Conservation (phyloP, 2,797 vertebrate species). For the Phaenicophaeus curvirostris region DNA sequence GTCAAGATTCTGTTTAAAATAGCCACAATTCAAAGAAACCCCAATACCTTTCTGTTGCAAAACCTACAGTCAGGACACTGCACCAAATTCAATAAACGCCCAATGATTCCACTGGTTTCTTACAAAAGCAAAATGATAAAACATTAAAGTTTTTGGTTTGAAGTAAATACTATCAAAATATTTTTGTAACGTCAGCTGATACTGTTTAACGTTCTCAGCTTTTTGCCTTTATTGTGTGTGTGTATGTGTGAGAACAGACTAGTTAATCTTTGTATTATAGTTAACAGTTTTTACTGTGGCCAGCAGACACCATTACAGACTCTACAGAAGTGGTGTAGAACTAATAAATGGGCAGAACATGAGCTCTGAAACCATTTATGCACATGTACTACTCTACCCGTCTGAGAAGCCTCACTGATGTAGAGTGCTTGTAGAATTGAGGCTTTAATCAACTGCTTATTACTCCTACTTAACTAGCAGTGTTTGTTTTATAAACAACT, state of each 20-base stretch:
- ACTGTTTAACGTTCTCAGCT: accelerated
- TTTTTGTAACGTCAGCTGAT: not conserved
- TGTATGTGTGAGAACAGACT: not conserved
- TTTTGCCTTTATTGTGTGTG: not conserved
- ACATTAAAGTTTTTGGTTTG: not conserved
- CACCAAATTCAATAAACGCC: not conserved
- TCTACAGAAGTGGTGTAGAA: not conserved
- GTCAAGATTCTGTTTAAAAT: not conserved
- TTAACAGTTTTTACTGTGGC: not conserved
- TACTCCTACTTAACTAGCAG: accelerated
- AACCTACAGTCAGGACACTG: not conserved
- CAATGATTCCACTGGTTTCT: not conserved
- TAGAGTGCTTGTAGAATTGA: not conserved
- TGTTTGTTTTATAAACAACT: not conserved
- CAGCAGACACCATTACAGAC: not conserved
- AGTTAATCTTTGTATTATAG: not conserved
- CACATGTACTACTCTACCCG: not conserved
- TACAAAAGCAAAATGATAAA: not conserved
- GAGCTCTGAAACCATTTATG: not conserved
- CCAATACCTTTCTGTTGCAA: not conserved
- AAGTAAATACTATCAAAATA: not conserved
- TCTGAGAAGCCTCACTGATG: not conserved
- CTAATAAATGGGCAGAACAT: not conserved
- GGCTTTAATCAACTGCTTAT: not conserved
- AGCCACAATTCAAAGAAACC: not conserved